phyloP scores from a whole-genome alignment of 2,113 vertebrate species.

The Nanorana parkeri region DNA sequence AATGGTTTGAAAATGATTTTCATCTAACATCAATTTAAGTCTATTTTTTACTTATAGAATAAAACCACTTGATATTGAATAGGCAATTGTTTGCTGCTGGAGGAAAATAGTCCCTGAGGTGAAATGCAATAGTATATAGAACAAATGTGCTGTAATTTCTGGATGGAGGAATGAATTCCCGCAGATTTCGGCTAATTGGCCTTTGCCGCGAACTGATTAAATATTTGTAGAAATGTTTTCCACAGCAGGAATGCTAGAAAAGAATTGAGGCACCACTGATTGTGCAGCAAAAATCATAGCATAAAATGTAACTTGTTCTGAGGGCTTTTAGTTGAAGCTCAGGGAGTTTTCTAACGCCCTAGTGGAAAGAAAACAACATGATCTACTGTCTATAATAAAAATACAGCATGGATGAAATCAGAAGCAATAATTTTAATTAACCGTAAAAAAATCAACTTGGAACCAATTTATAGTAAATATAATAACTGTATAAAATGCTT shows the following conservation, averaged over 20 bases:
- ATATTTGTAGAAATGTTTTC: conserved; percentile 11
- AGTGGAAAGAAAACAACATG: no score
- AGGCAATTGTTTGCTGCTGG: neutral
- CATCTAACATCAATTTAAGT: neutral
- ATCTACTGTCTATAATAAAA: no score
- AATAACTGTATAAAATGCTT: no score
- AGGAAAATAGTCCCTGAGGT: neutral
- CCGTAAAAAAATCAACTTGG: no score
- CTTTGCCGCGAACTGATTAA: conserved; percentile 16
- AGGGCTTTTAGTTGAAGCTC: neutral
- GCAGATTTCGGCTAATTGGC: neutral
- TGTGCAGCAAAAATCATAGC: neutral
- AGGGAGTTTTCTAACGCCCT: neutral
- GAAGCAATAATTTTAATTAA: no score
- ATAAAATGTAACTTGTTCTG: neutral
- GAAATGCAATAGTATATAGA: neutral
- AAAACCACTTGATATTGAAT: neutral
- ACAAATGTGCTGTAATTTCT: neutral
- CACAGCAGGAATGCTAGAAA: neutral
- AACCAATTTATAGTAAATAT: no score
- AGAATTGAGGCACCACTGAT: neutral
- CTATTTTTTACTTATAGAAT: no score
- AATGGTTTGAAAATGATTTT: no score
- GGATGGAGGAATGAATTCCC: neutral
- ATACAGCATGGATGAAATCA: no score